Conservation (phyloP, 2,113 vertebrate species). For the Corythornis madagascariensis region DNA sequence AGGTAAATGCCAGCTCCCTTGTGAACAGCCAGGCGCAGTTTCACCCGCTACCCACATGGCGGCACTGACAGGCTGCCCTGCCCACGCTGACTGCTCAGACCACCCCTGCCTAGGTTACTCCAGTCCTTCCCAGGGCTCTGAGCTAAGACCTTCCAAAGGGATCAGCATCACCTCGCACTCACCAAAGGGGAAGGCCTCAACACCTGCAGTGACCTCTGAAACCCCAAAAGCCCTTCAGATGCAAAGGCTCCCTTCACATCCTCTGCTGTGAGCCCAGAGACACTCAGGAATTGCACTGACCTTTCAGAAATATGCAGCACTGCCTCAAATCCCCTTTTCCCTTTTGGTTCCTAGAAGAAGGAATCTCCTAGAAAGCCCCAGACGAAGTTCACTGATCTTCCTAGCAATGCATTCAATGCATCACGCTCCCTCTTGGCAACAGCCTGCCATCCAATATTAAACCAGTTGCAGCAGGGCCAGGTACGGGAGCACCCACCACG, state of each 20-base stretch:
- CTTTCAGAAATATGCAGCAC: neutral
- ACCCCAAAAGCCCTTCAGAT: neutral
- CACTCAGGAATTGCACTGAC: neutral
- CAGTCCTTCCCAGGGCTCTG: neutral
- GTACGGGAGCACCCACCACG: neutral
- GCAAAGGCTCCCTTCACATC: neutral
- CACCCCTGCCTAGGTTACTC: neutral
- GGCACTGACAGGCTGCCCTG: slow-evolving; percentile 38
- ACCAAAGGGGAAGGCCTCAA: neutral
- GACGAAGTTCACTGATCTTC: neutral
- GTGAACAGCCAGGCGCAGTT: neutral
- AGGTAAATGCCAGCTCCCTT: neutral
- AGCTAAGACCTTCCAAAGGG: accelerated
- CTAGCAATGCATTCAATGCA: neutral
- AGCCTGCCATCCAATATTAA: neutral
- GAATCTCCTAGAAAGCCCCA: neutral
- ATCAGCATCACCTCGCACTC: accelerated
- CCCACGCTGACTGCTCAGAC: neutral
- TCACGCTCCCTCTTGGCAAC: accelerated
- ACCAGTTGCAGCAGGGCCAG: accelerated
- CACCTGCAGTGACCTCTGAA: neutral
- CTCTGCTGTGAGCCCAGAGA: neutral
- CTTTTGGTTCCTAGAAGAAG: neutral
- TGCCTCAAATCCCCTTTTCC: neutral
- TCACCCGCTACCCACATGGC: neutral